Evolutionary conservation across 1,140 invertebrate genomes (phyloP).

Genomic region (Streblospio benedicti): DNA sequence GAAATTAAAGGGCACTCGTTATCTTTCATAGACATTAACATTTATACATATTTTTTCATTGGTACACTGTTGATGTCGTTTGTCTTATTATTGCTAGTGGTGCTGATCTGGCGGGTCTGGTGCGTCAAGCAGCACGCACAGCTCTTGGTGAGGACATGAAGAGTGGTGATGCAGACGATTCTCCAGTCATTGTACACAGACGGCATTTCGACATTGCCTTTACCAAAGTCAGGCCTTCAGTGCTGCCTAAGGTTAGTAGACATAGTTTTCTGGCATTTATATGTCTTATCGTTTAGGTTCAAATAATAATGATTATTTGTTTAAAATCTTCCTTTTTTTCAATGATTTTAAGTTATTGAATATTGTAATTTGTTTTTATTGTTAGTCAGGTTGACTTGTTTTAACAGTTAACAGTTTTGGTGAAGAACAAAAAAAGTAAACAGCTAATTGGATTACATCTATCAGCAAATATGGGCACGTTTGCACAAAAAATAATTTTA

Average conservation of each 20-base stretch:
- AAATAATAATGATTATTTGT: no score
- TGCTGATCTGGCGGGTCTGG: constrained; percentile 80
- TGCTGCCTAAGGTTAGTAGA: constrained; percentile 58
- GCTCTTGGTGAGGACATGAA: constrained; percentile 59
- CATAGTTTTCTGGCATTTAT: not conserved
- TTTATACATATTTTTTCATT: not conserved
- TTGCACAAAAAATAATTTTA: no score
- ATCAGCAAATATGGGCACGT: no score
- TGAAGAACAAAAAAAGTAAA: no score
- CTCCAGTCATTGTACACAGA: constrained; percentile 43
- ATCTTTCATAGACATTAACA: not conserved
- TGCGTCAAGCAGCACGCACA: constrained; percentile 70
- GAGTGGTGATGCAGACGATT: constrained; percentile 4
- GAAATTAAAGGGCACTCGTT: not conserved
- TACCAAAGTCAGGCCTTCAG: constrained; percentile 68
- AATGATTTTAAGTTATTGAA: no score
- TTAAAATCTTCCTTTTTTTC: no score
- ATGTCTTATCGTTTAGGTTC: constrained; percentile 6
- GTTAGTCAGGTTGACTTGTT: no score
- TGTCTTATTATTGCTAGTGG: constrained; percentile 53
- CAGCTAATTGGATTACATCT: no score
- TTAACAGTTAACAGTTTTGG: no score
- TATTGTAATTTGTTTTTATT: no score
- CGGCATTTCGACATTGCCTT: constrained; percentile 60
- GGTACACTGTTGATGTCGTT: not conserved